Evolutionary conservation across 1,140 invertebrate species (phyloP).

Genomic region (Drosophila ananassae): DNA sequence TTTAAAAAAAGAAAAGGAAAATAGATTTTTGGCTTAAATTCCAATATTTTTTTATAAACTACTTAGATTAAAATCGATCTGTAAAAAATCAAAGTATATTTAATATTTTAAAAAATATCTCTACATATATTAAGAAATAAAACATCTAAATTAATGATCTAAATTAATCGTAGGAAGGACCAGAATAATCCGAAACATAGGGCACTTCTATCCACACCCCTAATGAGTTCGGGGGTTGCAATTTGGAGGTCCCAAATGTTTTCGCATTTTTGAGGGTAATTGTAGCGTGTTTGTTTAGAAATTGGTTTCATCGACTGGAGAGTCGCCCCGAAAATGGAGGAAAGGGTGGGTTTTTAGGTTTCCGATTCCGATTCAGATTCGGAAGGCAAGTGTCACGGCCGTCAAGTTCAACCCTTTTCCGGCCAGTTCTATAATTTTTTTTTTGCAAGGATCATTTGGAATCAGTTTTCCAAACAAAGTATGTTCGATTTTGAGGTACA

Average conservation of each 20-base stretch:
- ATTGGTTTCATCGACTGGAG: constrained; percentile 5
- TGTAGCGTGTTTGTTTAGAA: constrained; percentile 52
- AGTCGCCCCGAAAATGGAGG: constrained; percentile 60
- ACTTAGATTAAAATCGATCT: no score
- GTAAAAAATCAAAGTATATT: not conserved
- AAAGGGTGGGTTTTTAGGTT: not conserved
- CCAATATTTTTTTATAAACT: no score
- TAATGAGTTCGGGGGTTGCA: constrained; percentile 48
- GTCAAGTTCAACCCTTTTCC: not conserved
- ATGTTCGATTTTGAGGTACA: not conserved
- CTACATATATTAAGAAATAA: not conserved
- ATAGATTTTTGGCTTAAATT: no score
- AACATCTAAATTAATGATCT: not conserved
- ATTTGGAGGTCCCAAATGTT: constrained; percentile 18
- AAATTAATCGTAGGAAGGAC: no score
- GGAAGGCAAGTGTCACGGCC: not conserved
- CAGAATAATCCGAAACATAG: no score
- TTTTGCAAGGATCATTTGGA: not conserved
- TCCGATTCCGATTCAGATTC: not conserved
- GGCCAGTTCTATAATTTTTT: not conserved
- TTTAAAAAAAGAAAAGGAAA: no score
- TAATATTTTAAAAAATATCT: not conserved
- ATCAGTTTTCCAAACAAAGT: not conserved
- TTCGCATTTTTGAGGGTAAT: constrained; percentile 63
- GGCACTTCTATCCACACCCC: constrained; percentile 16